Conservation (phyloP, 2,888 invertebrate genomes). For the Diarsia rubi region DNA sequence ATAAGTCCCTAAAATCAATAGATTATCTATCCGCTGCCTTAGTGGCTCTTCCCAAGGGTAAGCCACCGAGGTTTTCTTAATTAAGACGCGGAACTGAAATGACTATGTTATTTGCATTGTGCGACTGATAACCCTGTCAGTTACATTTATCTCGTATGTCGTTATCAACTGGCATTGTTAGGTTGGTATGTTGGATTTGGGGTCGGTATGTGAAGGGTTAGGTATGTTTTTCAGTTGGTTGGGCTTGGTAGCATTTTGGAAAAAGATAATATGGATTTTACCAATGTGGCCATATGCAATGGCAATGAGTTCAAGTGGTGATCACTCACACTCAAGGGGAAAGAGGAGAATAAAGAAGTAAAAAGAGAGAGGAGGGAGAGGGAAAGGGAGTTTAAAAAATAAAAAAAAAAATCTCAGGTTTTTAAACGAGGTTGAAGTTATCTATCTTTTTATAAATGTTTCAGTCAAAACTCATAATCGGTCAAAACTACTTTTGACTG, state of each 20-base stretch:
- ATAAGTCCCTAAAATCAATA: background rate
- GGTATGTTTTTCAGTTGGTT: background rate
- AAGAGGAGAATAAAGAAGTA: too few species aligned
- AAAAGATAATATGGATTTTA: too few species aligned
- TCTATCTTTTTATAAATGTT: too few species aligned
- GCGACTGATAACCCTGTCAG: constrained; percentile 55
- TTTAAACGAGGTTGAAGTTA: too few species aligned
- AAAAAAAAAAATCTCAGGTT: too few species aligned
- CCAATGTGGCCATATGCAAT: too few species aligned
- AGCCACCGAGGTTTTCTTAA: constrained; percentile 69
- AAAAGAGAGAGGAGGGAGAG: too few species aligned
- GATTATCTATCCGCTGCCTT: constrained; percentile 42
- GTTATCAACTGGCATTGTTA: constrained; percentile 52
- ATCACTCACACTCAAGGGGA: too few species aligned
- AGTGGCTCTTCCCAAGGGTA: constrained; percentile 37
- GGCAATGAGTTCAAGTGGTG: too few species aligned
- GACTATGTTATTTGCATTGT: constrained; percentile 69
- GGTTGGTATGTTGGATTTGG: background rate
- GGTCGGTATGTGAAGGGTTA: background rate
- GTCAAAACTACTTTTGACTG: too few species aligned
- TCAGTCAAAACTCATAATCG: too few species aligned
- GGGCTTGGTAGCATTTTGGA: background rate
- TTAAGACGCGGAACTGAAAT: constrained; percentile 64
- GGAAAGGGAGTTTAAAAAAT: too few species aligned
- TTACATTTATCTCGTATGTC: constrained; percentile 48